These are phyloP conservation scores for Eolophus roseicapilla DNA, from an alignment of 2,113 vertebrate species.

Conservation along the genomic window DNA sequence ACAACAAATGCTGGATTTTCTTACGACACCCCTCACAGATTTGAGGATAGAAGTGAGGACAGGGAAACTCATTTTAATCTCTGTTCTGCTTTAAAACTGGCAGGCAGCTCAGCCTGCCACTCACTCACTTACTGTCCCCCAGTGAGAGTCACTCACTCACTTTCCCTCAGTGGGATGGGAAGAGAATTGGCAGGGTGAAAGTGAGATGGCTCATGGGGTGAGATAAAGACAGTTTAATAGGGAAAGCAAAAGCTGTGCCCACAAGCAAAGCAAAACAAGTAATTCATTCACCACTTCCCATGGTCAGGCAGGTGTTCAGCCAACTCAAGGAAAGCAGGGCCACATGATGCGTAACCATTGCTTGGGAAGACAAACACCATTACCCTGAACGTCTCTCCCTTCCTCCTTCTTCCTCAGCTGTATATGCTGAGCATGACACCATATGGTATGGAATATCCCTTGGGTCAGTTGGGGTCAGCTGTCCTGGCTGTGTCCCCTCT, in stretches of 20 bases:
- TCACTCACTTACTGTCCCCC: not conserved
- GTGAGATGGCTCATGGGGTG: not conserved
- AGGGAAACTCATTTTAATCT: not conserved
- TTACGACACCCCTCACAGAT: not conserved
- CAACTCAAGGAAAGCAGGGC: not conserved
- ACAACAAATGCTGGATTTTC: not conserved
- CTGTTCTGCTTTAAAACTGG: not conserved
- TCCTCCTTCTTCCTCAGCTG: not conserved
- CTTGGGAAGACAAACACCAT: not conserved
- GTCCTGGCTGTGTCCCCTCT: not conserved
- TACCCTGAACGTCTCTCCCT: rapidly evolving
- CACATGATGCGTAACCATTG: rapidly evolving
- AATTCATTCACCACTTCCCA: not conserved
- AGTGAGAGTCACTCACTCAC: not conserved
- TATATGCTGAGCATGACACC: not conserved
- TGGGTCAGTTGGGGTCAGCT: not conserved
- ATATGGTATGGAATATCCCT: not conserved
- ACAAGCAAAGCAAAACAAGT: not conserved
- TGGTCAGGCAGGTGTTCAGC: not conserved
- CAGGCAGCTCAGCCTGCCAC: not conserved
- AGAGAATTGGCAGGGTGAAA: not conserved
- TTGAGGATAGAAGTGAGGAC: not conserved
- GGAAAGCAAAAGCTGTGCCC: not conserved
- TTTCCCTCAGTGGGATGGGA: not conserved
- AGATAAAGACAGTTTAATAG: not conserved